Conservation (phyloP, 2,797 vertebrate genomes). For the Petrocephalus schoutedeni region DNA sequence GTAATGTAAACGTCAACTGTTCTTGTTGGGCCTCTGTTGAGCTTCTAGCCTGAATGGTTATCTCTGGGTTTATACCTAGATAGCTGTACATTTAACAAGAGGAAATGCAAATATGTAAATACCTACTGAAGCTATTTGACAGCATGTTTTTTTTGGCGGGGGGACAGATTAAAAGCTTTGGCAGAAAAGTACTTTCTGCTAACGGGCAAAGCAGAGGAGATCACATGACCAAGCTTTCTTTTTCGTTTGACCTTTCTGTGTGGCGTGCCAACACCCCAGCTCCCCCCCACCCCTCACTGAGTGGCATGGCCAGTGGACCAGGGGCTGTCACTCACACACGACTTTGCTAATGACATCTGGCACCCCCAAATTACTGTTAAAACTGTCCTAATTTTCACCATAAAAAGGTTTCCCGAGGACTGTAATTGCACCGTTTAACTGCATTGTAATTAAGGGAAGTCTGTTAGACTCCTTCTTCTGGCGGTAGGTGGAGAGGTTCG, state of each 20-base stretch:
- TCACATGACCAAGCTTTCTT: not conserved
- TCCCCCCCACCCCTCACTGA: not conserved
- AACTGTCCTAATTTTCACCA: not conserved
- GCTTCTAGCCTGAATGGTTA: not conserved
- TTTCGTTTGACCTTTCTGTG: not conserved
- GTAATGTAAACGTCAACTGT: not conserved
- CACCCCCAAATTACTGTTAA: conserved; percentile 10
- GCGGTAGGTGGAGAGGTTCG: not conserved
- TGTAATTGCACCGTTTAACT: conserved; percentile 1
- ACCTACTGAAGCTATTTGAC: not conserved
- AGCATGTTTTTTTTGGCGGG: not conserved
- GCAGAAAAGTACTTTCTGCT: not conserved
- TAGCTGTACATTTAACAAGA: not conserved
- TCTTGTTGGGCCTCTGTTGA: not conserved
- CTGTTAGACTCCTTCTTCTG: not conserved
- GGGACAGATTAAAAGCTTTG: not conserved
- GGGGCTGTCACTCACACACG: not conserved
- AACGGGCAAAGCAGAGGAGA: not conserved
- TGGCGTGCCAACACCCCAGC: not conserved
- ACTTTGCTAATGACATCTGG: conserved; percentile 6
- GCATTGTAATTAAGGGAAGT: conserved; percentile 10
- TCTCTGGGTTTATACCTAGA: not conserved
- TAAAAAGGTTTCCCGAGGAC: not conserved
- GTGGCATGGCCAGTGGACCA: not conserved
- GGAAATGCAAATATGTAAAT: not conserved